phyloP scores from a whole-genome alignment of 2,113 vertebrate genomes.

The Platichthys stellatus region DNA sequence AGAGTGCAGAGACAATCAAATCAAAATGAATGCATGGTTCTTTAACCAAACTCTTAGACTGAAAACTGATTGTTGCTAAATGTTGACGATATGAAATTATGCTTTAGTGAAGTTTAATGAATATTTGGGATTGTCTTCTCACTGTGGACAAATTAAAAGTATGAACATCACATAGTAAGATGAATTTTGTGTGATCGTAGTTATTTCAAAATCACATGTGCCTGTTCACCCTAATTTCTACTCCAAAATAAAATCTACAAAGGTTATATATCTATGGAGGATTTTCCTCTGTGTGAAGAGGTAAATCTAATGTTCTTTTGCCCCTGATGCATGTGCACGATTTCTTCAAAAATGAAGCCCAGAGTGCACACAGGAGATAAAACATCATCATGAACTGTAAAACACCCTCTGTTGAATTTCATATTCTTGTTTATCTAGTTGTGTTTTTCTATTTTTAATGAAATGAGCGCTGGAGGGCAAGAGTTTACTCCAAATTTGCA shows the following conservation, averaged over 20 bases:
- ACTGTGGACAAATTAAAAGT: not conserved
- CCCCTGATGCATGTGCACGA: not conserved
- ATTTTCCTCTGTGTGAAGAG: not conserved
- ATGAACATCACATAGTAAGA: not conserved
- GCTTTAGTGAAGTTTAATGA: too few species aligned
- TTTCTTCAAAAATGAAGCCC: not conserved
- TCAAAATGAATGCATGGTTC: constrained; percentile 1
- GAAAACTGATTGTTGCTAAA: not conserved
- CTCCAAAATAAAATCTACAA: not conserved
- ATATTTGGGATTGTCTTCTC: not conserved
- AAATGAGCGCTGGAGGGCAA: not conserved
- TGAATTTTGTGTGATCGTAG: too few species aligned
- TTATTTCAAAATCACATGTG: not conserved
- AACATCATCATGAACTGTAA: not conserved
- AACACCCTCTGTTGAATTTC: not conserved
- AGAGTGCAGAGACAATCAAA: constrained; percentile 2
- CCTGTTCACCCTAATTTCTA: not conserved
- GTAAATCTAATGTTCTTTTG: not conserved
- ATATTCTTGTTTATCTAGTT: not conserved
- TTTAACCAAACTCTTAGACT: not conserved
- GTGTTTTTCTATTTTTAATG: not conserved
- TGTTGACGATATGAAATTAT: too few species aligned
- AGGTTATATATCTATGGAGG: not conserved
- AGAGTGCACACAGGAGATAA: not conserved
- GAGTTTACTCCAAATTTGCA: constrained; percentile 1